Base-by-base conservation (phyloP, 2,113 vertebrate species). In the Tympanuchus pallidicinctus region DNA sequence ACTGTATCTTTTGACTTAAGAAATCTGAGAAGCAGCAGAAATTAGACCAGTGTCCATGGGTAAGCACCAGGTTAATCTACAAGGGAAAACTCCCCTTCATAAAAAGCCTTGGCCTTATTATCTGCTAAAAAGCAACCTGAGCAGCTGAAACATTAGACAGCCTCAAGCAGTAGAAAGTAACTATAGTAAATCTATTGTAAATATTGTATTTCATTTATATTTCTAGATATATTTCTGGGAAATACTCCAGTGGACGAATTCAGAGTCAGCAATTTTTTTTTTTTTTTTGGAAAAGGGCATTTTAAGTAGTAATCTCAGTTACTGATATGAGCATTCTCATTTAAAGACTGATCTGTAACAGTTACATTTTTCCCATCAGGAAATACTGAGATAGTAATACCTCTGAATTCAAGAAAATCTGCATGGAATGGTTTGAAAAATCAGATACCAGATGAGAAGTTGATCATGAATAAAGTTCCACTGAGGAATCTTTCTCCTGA, bases 391-490 rank as follows among this genome's bases (percentile, higher is more conserved):
- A 64, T 8, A 64, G 25, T 16, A 64, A 64, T 63, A 38, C 11
- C 27, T 66, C n/a, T 24, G 11, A 87, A 30, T 40, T 78, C 48
- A 63, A 59, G 64, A 89, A 85, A 82, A 88, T 54, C 36, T 69
- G 24, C 15, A 8, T 25, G 87, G 13, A 12, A n/a, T 24, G 48
- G 42, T 38, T 82, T 63, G 71, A 89, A 91, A 91, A 91, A 78
- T 83, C 60, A 88, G 52, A 82, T 11, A 32, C 5, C 25, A 79
- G 63, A 82, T 40, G 27, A 92, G 27, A 47, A 77, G 47, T 5
- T 91, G 21, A n/a, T 92, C 17, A 64, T 42, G 12, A 95, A 94
- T 77, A 77, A 87, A 91, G 85, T 10, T 71, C 25, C 24, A 59
- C 9, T 21, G 8, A 89, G 3, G 6, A 57, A 66, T 79, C 22